These are phyloP conservation scores for Coluber constrictor DNA, from an alignment of 2,797 vertebrate genomes.

Conservation along the genomic window DNA sequence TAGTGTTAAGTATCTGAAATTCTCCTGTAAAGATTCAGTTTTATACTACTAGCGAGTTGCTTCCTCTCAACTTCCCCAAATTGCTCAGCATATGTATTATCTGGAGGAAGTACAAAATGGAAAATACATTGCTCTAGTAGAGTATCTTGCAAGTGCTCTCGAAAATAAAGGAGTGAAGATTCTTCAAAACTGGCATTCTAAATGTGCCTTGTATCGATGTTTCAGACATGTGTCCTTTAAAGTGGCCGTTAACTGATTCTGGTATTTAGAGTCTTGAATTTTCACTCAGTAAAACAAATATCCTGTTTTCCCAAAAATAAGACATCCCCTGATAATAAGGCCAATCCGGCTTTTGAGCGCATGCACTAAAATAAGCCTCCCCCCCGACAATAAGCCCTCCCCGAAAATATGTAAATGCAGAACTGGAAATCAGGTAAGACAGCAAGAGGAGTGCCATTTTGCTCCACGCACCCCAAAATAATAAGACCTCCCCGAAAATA, in stretches of 20 bases:
- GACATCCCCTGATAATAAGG: too few relatives aligned
- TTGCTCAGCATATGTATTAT: not conserved
- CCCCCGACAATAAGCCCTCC: too few relatives aligned
- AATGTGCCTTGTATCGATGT: not conserved
- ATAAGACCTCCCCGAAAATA: too few relatives aligned
- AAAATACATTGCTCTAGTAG: not conserved
- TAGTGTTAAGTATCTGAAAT: not conserved
- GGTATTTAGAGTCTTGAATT: not conserved
- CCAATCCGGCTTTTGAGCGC: too few relatives aligned
- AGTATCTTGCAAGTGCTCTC: not conserved
- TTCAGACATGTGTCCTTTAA: not conserved
- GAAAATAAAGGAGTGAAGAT: not conserved
- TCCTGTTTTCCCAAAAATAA: too few relatives aligned
- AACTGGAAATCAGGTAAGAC: too few relatives aligned
- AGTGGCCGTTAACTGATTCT: not conserved
- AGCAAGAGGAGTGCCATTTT: too few relatives aligned
- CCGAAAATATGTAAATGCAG: too few relatives aligned
- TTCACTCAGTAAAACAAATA: not conserved
- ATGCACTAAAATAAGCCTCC: too few relatives aligned
- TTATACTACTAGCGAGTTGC: not conserved
- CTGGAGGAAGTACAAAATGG: not conserved
- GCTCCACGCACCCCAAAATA: too few relatives aligned
- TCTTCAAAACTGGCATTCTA: not conserved
- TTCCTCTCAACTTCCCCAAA: not conserved
- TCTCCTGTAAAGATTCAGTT: not conserved